phyloP scores from a whole-genome alignment of 2,888 invertebrate species.

The Acronicta leporina region DNA sequence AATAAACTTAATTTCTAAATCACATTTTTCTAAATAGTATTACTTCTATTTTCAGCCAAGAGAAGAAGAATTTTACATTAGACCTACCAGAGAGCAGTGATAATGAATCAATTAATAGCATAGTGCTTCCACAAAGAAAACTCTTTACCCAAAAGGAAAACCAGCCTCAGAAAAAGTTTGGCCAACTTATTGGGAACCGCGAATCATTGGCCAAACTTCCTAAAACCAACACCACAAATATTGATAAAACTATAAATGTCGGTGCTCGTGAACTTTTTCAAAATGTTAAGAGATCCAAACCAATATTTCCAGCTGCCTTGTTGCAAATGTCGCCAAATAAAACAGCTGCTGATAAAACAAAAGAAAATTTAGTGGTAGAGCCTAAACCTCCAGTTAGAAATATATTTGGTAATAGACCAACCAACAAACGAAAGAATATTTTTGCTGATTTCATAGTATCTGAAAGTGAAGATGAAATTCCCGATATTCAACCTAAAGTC shows the following conservation, averaged over 20 bases:
- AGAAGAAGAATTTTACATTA: constrained; percentile 69
- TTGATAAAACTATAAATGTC: constrained; percentile 66
- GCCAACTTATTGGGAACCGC: constrained; percentile 64
- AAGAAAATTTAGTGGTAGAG: constrained; percentile 59
- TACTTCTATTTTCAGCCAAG: constrained; percentile 70
- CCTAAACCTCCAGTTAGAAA: constrained; percentile 65
- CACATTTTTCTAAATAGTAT: neutral
- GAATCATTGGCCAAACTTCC: constrained; percentile 69
- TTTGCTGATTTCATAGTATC: constrained; percentile 77
- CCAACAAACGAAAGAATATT: constrained; percentile 76
- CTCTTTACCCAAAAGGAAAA: constrained; percentile 77
- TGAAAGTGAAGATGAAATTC: constrained; percentile 80
- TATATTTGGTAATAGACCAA: constrained; percentile 72
- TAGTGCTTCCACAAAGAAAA: constrained; percentile 77
- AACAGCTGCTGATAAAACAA: constrained; percentile 70
- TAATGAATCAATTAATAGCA: constrained; percentile 80
- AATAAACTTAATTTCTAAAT: no score
- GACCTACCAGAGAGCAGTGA: constrained; percentile 81
- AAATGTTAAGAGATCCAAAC: constrained; percentile 63
- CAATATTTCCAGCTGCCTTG: constrained; percentile 73
- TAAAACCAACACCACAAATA: constrained; percentile 58
- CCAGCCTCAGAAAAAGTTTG: constrained; percentile 65
- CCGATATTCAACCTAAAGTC: constrained; percentile 74
- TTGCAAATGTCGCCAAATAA: constrained; percentile 73
- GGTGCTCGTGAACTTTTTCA: constrained; percentile 73